phyloP scores from a whole-genome alignment of 2,113 vertebrate genomes.

The Cheilinus undulatus region DNA sequence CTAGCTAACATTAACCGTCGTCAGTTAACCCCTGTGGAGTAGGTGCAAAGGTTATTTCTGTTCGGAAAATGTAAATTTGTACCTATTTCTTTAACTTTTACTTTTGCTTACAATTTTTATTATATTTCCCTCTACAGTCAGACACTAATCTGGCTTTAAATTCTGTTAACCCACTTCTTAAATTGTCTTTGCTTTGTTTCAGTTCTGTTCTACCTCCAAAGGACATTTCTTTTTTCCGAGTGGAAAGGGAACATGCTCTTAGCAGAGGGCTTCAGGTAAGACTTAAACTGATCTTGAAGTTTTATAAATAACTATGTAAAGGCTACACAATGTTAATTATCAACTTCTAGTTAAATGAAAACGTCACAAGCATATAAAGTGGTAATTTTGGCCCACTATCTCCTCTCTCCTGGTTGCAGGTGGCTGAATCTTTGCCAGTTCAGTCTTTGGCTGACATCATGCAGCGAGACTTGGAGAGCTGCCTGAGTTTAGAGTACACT shows the following conservation, averaged over 20 bases:
- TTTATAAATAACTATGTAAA: not conserved
- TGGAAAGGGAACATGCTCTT: constrained; percentile 79
- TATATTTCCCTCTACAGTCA: not conserved
- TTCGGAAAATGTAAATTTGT: no score
- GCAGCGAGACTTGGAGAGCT: constrained; percentile 87
- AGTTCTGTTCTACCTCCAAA: constrained; percentile 84
- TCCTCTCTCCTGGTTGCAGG: constrained; percentile 45
- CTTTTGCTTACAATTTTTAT: no score
- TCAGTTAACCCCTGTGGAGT: no score
- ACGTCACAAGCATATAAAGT: not conserved
- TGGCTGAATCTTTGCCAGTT: constrained; percentile 73
- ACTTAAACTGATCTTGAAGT: not conserved
- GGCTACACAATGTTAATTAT: not conserved
- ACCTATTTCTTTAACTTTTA: no score
- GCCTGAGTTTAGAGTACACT: constrained; percentile 74
- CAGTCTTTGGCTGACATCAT: constrained; percentile 78
- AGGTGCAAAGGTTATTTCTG: no score
- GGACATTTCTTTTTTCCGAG: constrained; percentile 81
- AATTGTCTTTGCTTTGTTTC: constrained; percentile 25
- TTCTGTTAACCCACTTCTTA: not conserved
- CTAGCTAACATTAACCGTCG: no score
- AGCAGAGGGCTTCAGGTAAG: constrained; percentile 81
- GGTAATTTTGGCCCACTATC: not conserved
- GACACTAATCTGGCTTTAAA: not conserved
- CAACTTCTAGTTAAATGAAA: no score